Evolutionary conservation across 1,140 invertebrate species (phyloP), one percentile per base, ranked within the genome.

Genomic region (Sesamia nonagrioides): DNA sequence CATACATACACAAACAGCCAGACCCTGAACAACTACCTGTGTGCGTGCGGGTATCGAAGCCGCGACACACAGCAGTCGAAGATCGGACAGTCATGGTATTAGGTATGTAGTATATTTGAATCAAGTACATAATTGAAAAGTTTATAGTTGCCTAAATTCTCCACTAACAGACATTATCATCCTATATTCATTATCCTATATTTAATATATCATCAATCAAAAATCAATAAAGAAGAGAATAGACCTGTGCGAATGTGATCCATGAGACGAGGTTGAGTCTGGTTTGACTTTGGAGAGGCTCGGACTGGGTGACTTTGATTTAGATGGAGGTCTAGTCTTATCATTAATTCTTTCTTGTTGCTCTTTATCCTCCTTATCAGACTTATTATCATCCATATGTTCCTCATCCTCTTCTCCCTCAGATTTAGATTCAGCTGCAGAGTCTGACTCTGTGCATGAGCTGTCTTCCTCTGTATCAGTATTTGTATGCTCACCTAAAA

Each of bases 401-500:
- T 85, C 80, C 21, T 81, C 27, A 27, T 27, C 87, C 73, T 95
- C 95, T 17, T 95, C 93, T 27, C 95, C 95, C 45, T 92, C 95
- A 35, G 94, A 90, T 80, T 93, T 93, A n/a, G 92, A 93, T 21
- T 95, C 94, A 27, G 87, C 92, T 68, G 94, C 95, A 56, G 95
- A 94, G 15, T 95, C 92, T 37, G 93, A 92, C 33, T 95, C 95
- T 9, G 96, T 94, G 82, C 95, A 95, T n/a, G 96, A 92, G 71
- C 95, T 95, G n/a, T 95, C 95, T 48, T 92, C 88, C 63, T 92
- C 92, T 17, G 90, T 91, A 66, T 93, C 92, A 74, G 83, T 89
- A 73, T 94, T 89, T 73, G 92, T 89, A 83, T 92, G 89, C 86
- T 93, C 91, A 86, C 93, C 93, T 94, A 50, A 77, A 90, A 89